phyloP scores from a whole-genome alignment of 35 echinoderm and acorn worm genomes.

The Chiridota heheva region DNA sequence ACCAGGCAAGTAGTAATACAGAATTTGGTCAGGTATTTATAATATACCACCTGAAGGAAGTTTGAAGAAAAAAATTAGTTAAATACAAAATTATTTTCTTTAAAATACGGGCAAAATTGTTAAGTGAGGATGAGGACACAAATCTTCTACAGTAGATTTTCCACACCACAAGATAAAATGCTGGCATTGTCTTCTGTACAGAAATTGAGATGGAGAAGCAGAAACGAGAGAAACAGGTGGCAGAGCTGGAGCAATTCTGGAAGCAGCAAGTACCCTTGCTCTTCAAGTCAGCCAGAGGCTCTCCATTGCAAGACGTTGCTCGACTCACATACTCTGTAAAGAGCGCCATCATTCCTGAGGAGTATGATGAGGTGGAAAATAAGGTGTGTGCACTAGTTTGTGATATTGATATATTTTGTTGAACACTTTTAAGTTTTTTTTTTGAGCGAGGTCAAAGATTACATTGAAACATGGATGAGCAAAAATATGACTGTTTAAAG shows the following conservation, averaged over 20 bases:
- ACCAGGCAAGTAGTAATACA: too few relatives aligned
- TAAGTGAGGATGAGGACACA: background rate
- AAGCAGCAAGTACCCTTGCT: constrained; percentile 81
- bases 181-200: constrained; percentile 26
- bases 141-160: too few relatives aligned
- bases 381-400: constrained; percentile 48
- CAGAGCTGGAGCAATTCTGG: constrained; percentile 79
- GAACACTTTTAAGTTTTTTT: too few relatives aligned
- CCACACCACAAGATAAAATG: background rate
- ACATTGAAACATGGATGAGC: too few relatives aligned
- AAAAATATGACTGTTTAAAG: too few relatives aligned
- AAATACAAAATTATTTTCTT: background rate
- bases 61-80: too few relatives aligned
- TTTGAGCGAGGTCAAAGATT: too few relatives aligned
- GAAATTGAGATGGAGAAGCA: constrained; percentile 71
- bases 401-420: too few relatives aligned
- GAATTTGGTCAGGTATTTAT: too few relatives aligned
- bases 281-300: constrained; percentile 50
- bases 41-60: too few relatives aligned
- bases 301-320: constrained; percentile 83
- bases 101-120: background rate
- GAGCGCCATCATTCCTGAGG: constrained; percentile 65
- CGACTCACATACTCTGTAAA: constrained; percentile 79
- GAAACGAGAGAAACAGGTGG: constrained; percentile 35
- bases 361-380: constrained; percentile 77